Percentiles rank a stretch among this genome's conserved stretches.
Conservation (phyloP, 2,888 invertebrate genomes). For the Eilema griseolum region DNA sequence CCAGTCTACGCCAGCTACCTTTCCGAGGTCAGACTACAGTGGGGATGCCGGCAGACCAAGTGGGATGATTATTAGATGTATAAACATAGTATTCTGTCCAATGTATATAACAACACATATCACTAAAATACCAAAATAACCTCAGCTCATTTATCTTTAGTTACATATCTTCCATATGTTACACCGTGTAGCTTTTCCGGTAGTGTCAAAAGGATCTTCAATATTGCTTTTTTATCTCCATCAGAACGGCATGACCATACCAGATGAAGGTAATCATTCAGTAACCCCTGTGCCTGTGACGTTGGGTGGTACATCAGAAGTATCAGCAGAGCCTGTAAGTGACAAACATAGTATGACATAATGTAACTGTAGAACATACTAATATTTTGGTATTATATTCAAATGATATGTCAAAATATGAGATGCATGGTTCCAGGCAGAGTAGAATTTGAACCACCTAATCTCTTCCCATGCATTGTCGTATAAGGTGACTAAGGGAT, state of each 20-base stretch:
- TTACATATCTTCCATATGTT: constrained; percentile 19
- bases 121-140: not conserved
- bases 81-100: not conserved
- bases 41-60: too few relatives aligned
- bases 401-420: too few relatives aligned
- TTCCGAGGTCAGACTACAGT: too few relatives aligned
- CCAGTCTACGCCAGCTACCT: too few relatives aligned
- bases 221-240: constrained; percentile 73
- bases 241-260: constrained; percentile 71
- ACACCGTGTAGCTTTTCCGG: constrained; percentile 62
- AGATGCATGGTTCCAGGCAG: too few relatives aligned
- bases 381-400: too few relatives aligned
- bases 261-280: constrained; percentile 77
- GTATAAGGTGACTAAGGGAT: too few relatives aligned
- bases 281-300: constrained; percentile 64
- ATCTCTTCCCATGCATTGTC: too few relatives aligned
- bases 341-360: not conserved
- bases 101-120: not conserved
- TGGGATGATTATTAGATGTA: too few relatives aligned
- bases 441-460: too few relatives aligned
- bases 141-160: constrained; percentile 2
- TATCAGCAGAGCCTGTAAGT: constrained; percentile 73
- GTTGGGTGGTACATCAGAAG: constrained; percentile 78
- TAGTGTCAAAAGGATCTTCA: constrained; percentile 69
- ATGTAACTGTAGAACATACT: not conserved